Base-by-base conservation (phyloP, 2,888 invertebrate genomes). In the Synergus gifuensis region DNA sequence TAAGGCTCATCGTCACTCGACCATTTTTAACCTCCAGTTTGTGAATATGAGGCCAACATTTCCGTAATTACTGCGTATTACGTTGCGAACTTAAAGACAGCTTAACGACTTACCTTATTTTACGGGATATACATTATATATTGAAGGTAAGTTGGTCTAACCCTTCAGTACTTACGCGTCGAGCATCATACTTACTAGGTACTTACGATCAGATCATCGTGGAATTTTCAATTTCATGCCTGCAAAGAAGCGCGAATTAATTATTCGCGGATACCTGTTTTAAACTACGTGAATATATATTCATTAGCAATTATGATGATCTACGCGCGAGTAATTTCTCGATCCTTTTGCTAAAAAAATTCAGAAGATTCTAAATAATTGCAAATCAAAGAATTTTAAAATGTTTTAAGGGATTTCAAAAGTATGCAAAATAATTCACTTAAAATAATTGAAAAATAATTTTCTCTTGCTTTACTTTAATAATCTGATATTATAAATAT, bases 161-260 rank as follows among this genome's bases (percentile, higher is more conserved):
- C 54, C n/a, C n/a, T 69, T 49, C 49, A 18, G 46, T 49, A 28
- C 49, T 69, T 69, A 49, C 69, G 69, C 16, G 28, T 36, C 28
- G 28, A 54, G 49, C 36, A 73, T 73, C 54, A 73, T 22, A 73
- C 69, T 54, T 73, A 49, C 69, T 49, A 73, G 40, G 36, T 73
- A 54, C 9, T 69, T 73, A 73, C 36, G 49, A n/a, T 14, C 46
- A 69, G 28, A 28, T 22, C 46, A 46, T 67, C 46, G 22, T 73
- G 73, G 54, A 73, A 73, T 73, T 73, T 73, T 73, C 73, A 73
- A 73, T 73, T 73, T 73, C 54, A 73, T 49, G 22, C 18, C 22
- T 0, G 22, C 22, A 22, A 22, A 22, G 22, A 22, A 22, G 11
- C 18, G 5, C 18, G 60, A 4, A 60, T 60, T 22, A 60, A 60